Conservation (phyloP, 2,113 vertebrate genomes). For the Vombatus ursinus region DNA sequence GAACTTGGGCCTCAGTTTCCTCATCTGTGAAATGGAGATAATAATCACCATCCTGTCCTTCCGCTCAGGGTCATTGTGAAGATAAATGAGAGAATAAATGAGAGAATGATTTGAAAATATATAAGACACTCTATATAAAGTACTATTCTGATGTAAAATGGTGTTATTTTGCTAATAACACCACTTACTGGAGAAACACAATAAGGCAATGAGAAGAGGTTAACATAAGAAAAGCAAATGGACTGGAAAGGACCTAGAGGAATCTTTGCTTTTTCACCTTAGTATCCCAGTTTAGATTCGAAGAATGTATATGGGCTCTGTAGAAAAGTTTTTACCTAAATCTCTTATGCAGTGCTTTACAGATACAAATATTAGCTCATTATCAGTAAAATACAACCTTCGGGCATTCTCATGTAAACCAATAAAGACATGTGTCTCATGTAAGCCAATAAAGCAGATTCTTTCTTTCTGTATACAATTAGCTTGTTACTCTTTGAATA, state of each 20-base stretch:
- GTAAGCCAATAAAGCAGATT: background rate
- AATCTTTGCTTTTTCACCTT: background rate
- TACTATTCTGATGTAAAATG: background rate
- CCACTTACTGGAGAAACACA: background rate
- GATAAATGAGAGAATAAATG: conserved; percentile 12
- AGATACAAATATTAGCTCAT: conserved; percentile 14
- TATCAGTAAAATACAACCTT: background rate
- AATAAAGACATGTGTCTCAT: background rate
- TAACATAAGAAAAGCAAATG: background rate
- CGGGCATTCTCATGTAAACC: background rate
- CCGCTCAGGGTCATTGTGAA: background rate
- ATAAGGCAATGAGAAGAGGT: background rate
- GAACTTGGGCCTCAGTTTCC: background rate
- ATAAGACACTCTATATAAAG: background rate
- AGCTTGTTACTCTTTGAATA: background rate
- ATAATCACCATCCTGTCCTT: background rate
- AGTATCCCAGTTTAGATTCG: background rate
- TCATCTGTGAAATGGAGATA: background rate
- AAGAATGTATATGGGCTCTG: background rate
- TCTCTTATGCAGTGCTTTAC: background rate
- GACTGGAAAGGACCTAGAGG: background rate
- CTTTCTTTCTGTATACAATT: background rate
- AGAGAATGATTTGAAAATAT: conserved; percentile 11
- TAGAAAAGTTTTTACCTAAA: background rate
- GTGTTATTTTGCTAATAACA: background rate